A percentile compares a stretch with the other conserved stretches of the same genome.
phyloP scores from a whole-genome alignment of 30 jellyfish, hydroid and myxozoan species.

The Turritopsis dohrnii region DNA sequence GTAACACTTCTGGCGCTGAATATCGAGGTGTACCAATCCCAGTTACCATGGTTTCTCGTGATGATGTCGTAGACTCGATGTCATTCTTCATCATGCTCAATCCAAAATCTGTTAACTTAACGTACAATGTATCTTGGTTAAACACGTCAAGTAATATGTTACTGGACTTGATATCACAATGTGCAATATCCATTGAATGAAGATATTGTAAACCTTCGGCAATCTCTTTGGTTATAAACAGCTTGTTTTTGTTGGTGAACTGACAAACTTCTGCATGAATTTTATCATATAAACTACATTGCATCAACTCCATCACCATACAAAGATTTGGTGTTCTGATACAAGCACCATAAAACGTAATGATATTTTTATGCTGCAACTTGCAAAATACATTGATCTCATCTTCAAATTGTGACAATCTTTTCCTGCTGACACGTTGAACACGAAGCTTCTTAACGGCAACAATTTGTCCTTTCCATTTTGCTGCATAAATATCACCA shows the following conservation, averaged over 20 bases:
- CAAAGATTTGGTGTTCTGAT: not conserved
- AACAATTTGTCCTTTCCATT: not conserved
- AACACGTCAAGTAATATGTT: not conserved
- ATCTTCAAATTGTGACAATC: not conserved
- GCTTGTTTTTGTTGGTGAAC: not conserved
- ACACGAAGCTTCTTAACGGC: not conserved
- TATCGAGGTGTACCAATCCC: not conserved
- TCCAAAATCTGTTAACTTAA: not conserved
- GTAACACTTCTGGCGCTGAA: slow-evolving; percentile 1
- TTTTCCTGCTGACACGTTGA: not conserved
- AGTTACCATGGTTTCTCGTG: not conserved
- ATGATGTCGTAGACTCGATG: not conserved
- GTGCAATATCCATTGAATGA: not conserved
- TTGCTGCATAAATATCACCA: not conserved
- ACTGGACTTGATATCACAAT: not conserved
- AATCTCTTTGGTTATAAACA: not conserved
- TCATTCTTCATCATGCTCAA: not conserved
- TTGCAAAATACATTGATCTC: not conserved
- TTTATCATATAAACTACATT: not conserved
- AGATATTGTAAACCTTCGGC: not conserved
- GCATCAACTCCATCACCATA: slow-evolving; percentile 7
- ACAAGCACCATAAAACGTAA: not conserved
- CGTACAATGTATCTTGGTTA: not conserved
- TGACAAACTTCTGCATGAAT: not conserved
- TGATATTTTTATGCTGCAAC: not conserved